phyloP scores from a whole-genome alignment of 2,797 vertebrate genomes.

The Leptoclinus maculatus region DNA sequence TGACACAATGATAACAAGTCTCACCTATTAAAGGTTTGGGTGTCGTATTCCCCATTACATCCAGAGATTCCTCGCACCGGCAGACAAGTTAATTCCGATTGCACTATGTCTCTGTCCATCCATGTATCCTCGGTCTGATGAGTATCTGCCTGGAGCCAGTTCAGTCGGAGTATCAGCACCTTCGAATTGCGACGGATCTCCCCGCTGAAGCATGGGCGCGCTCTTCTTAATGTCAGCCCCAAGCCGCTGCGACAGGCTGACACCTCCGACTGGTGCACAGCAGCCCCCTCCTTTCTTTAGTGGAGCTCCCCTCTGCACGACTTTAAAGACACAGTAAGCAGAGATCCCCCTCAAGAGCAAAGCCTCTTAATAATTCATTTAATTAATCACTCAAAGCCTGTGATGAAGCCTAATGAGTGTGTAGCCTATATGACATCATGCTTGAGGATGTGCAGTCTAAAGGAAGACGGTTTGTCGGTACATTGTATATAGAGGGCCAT shows the following conservation, averaged over 20 bases:
- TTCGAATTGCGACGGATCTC: conserved; percentile 49
- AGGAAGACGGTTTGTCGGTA: neutral
- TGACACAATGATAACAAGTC: conserved; percentile 38
- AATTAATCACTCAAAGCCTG: conserved; percentile 38
- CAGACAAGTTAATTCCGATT: conserved; percentile 80
- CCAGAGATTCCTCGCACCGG: conserved; percentile 71
- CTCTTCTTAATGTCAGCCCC: conserved; percentile 75
- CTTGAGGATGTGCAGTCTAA: neutral
- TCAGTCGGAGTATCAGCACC: conserved; percentile 17
- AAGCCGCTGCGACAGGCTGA: conserved; percentile 75
- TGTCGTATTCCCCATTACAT: conserved; percentile 87
- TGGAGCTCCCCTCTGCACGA: conserved; percentile 73
- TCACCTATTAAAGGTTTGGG: conserved; percentile 87
- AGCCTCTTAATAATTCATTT: conserved; percentile 54
- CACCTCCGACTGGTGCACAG: conserved; percentile 78
- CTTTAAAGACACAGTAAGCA: conserved; percentile 84
- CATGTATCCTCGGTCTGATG: conserved; percentile 70
- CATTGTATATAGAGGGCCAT: conserved; percentile 25
- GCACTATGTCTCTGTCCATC: conserved; percentile 72
- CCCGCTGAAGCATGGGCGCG: conserved; percentile 64
- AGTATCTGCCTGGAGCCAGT: conserved; percentile 30
- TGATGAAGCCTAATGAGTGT: conserved; percentile 38
- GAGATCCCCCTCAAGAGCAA: conserved; percentile 37
- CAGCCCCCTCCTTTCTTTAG: conserved; percentile 78
- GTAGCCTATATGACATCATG: conserved; percentile 13